Evolutionary conservation across 1,140 invertebrate species (phyloP).

Genomic region (Pseudomyrmex gracilis): DNA sequence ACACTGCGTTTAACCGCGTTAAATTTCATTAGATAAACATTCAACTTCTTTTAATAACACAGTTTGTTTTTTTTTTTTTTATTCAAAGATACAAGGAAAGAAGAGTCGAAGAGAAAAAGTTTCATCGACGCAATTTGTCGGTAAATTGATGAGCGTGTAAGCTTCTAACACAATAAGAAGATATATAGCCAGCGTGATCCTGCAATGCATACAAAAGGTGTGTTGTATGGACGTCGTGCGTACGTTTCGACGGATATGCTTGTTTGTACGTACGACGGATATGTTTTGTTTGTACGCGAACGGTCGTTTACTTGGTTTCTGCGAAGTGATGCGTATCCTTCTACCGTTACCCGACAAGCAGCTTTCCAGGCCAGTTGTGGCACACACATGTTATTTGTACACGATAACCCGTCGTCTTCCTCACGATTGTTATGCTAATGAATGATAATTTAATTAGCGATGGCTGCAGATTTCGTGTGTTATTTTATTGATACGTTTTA

Average conservation of each 20-base stretch:
- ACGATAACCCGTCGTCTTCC: not conserved
- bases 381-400: slow-evolving; percentile 13
- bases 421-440: not conserved
- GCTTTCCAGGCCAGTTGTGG: not conserved
- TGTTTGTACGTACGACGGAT: slow-evolving; percentile 21
- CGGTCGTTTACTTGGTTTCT: slow-evolving; percentile 3
- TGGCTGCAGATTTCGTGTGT: no score
- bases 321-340: slow-evolving; percentile 27
- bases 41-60: no score
- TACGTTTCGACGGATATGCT: slow-evolving; percentile 12
- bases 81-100: not conserved
- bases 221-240: not conserved
- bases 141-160: not conserved
- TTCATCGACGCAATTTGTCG: not conserved
- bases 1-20: not conserved
- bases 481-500: no score
- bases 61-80: not conserved
- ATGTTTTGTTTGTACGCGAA: not conserved
- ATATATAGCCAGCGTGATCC: slow-evolving; percentile 2
- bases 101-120: not conserved
- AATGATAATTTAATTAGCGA: not conserved
- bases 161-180: not conserved
- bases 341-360: slow-evolving; percentile 1
- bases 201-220: not conserved
- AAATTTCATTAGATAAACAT: slow-evolving; percentile 10